A percentile compares a stretch with the other conserved stretches of the same genome.
Evolutionary conservation across 2,113 vertebrate species (phyloP).

Genomic region (Heterochromis multidens): DNA sequence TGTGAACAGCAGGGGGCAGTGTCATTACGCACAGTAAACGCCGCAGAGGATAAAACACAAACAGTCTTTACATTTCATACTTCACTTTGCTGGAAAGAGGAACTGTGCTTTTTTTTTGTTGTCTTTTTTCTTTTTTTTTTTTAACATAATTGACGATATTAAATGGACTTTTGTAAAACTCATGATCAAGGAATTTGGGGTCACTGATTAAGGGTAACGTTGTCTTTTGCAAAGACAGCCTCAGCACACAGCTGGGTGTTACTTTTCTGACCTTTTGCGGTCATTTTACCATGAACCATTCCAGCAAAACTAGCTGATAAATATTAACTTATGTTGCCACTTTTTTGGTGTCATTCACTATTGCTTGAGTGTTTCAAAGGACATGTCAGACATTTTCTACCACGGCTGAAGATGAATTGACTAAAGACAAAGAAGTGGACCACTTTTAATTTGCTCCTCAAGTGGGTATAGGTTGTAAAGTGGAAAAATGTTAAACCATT

Average conservation of each 20-base stretch:
- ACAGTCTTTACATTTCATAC: constrained; percentile 26
- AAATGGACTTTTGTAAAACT: neutral
- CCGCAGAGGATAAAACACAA: neutral
- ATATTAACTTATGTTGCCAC: constrained; percentile 21
- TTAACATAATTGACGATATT: fast-evolving
- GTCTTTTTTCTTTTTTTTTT: neutral
- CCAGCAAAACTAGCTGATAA: constrained; percentile 45
- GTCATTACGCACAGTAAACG: neutral
- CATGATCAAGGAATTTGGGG: neutral
- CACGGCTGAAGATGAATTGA: neutral
- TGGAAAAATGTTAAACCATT: constrained; percentile 25
- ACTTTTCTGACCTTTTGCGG: neutral
- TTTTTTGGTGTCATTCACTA: constrained; percentile 26
- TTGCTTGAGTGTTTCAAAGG: constrained; percentile 15
- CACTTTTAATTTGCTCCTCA: neutral
- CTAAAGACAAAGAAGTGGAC: neutral
- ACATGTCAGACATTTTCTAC: constrained; percentile 12
- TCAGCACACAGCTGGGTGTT: neutral
- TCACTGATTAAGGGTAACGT: neutral
- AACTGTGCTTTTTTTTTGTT: constrained; percentile 15
- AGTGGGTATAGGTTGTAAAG: neutral
- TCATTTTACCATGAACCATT: constrained; percentile 58
- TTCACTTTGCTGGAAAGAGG: neutral
- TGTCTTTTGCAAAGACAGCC: constrained; percentile 36
- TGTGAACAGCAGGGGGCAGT: constrained; percentile 16